phyloP scores from a whole-genome alignment of 2,888 invertebrate genomes.

The Pegoplata infirma region DNA sequence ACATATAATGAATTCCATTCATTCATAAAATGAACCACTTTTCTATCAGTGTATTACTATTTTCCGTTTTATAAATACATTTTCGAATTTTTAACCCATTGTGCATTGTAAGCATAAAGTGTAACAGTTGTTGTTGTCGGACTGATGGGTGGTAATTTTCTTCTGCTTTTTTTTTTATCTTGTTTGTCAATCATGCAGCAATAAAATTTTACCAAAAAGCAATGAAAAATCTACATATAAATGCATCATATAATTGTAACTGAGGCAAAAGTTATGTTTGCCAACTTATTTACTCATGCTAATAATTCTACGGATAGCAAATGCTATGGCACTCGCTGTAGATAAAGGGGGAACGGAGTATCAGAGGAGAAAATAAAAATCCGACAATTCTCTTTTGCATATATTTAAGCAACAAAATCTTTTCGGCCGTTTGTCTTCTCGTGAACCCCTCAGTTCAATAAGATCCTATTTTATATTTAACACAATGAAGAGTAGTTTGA shows the following conservation, averaged over 20 bases:
- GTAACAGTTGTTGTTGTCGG: slow-evolving; percentile 4
- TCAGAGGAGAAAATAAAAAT: not conserved
- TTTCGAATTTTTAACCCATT: no score
- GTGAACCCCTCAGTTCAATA: not conserved
- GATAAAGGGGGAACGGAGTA: not conserved
- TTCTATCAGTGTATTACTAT: no score
- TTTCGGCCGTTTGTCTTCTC: not conserved
- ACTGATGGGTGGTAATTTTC: not conserved
- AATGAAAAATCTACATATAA: slow-evolving; percentile 40
- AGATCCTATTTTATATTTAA: not conserved
- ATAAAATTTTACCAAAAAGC: slow-evolving; percentile 38
- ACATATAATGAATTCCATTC: no score
- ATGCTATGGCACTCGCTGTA: not conserved
- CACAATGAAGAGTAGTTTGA: not conserved
- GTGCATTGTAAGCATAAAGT: slow-evolving; percentile 4
- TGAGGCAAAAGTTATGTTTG: slow-evolving; percentile 21
- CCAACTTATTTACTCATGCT: slow-evolving; percentile 24
- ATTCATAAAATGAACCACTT: no score
- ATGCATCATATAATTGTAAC: slow-evolving; percentile 42
- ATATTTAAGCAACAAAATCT: slow-evolving; percentile 35
- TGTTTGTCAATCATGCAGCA: slow-evolving; percentile 42
- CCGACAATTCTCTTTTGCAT: slow-evolving; percentile 5
- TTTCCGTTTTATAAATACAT: no score
- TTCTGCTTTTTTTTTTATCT: slow-evolving; percentile 21
- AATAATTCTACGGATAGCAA: slow-evolving; percentile 1